These are phyloP conservation scores for Cyanoramphus novaezelandiae DNA, from an alignment of 2,113 vertebrate genomes.

Conservation along the genomic window DNA sequence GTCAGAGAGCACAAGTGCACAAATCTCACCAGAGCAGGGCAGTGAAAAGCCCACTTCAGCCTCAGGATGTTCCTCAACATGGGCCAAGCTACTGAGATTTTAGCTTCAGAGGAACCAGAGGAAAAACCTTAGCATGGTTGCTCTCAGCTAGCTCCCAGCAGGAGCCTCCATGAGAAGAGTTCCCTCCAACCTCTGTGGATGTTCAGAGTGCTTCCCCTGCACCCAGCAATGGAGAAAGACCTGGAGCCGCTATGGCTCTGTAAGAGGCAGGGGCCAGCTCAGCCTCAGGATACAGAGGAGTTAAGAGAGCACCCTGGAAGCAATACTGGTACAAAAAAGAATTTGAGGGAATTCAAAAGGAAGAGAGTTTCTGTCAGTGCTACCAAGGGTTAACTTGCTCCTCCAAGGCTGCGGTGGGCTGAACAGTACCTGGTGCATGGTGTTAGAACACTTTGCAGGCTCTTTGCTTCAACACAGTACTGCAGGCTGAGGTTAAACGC, in stretches of 20 bases:
- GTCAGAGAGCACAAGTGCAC: not conserved
- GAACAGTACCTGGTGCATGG: not conserved
- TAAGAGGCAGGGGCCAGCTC: not conserved
- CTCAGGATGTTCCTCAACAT: not conserved
- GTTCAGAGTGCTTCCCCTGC: not conserved
- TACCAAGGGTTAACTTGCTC: not conserved
- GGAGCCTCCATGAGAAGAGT: not conserved
- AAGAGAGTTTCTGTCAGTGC: not conserved
- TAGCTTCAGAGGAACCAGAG: not conserved
- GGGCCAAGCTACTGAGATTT: accelerated
- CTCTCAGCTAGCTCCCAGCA: not conserved
- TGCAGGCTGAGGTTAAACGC: not conserved
- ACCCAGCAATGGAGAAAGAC: not conserved
- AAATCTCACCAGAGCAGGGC: not conserved
- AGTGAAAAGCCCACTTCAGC: not conserved
- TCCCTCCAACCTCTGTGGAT: not conserved
- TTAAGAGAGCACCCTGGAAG: not conserved
- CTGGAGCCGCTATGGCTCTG: accelerated
- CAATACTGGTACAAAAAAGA: not conserved
- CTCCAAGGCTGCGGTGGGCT: not conserved
- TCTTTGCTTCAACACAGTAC: not conserved
- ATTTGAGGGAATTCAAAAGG: not conserved
- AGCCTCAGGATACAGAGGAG: not conserved
- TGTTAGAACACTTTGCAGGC: not conserved
- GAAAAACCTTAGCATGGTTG: not conserved